Conservation (phyloP, 23 tunicate species). For the Oikopleura vanhoeffeni region DNA sequence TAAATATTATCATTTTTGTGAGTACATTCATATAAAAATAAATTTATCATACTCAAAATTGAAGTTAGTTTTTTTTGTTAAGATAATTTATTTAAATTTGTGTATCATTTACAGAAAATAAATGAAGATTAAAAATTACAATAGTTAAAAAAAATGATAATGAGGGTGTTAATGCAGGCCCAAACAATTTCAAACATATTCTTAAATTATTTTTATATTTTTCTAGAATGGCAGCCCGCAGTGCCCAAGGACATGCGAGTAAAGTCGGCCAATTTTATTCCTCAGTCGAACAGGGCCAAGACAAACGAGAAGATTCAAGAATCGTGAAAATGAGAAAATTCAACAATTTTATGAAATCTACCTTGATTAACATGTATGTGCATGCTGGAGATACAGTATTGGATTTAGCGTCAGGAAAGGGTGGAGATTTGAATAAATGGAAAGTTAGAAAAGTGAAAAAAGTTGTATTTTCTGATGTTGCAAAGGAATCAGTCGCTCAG, state of each 20-base stretch:
- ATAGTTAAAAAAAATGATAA: neutral
- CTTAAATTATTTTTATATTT: too few species aligned
- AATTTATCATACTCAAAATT: too few species aligned
- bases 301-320: neutral
- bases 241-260: neutral
- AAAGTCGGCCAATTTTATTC: slow-evolving; percentile 11
- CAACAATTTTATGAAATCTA: slow-evolving; percentile 5
- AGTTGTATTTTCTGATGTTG: neutral
- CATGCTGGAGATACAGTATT: neutral
- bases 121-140: too few species aligned
- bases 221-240: neutral
- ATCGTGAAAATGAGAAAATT: neutral
- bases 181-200: too few species aligned
- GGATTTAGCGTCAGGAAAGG: slow-evolving; percentile 10
- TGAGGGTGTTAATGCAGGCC: neutral
- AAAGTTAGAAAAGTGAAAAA: neutral
- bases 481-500: neutral
- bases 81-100: too few species aligned
- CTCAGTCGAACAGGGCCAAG: neutral
- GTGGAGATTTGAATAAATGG: slow-evolving; percentile 16
- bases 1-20: too few species aligned
- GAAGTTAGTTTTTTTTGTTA: too few species aligned
- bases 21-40: too few species aligned
- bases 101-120: too few species aligned
- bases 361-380: neutral